phyloP scores from a whole-genome alignment of 2,113 vertebrate genomes.

The Ceyx melanurus region DNA sequence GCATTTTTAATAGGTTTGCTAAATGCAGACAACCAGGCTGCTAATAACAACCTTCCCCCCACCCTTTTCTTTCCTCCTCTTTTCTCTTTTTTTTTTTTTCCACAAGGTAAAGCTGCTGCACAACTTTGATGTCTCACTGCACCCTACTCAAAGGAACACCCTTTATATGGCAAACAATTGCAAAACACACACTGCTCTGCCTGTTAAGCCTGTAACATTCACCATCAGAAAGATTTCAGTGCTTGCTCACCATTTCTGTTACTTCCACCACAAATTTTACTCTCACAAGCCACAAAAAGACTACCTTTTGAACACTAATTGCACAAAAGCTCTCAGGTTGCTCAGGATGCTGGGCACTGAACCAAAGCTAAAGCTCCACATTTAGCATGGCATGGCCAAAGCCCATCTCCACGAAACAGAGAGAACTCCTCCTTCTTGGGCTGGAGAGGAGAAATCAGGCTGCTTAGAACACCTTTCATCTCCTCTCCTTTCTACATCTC shows the following conservation, averaged over 20 bases:
- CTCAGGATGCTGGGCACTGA: not conserved
- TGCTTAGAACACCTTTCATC: not conserved
- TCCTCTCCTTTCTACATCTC: not conserved
- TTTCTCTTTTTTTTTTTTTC: not conserved
- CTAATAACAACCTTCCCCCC: constrained; percentile 43
- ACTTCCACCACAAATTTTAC: not conserved
- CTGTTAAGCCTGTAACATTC: not conserved
- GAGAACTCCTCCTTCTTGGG: constrained; percentile 18
- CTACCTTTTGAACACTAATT: not conserved
- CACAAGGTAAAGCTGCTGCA: constrained; percentile 39
- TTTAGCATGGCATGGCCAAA: constrained; percentile 17
- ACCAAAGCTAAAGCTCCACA: not conserved
- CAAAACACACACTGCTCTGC: not conserved
- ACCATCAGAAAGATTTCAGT: not conserved
- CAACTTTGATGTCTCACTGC: constrained; percentile 19
- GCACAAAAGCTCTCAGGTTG: constrained; percentile 6
- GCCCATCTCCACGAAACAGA: not conserved
- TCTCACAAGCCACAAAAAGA: not conserved
- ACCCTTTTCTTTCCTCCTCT: not conserved
- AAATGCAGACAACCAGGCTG: constrained; percentile 65
- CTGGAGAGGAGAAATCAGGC: not conserved
- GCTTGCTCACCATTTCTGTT: not conserved
- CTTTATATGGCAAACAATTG: constrained; percentile 12
- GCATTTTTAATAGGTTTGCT: constrained; percentile 70
- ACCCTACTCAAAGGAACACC: constrained; percentile 21